Conservation (phyloP, 2,888 invertebrate species). For the Galeruca laticollis region DNA sequence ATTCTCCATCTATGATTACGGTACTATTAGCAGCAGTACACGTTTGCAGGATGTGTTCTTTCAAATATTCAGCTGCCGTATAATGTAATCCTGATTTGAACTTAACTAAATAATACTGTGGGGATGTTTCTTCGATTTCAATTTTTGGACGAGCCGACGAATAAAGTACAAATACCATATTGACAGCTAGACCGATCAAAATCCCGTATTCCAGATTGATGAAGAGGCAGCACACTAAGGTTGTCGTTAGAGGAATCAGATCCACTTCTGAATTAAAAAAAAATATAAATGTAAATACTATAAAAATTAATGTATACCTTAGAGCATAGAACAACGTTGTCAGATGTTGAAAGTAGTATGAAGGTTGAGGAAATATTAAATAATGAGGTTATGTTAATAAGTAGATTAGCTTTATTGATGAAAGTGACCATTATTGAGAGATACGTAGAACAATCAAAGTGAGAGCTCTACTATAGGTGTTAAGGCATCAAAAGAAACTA, state of each 20-base stretch:
- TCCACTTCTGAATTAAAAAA: conserved; percentile 69
- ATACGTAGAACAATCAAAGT: too few species aligned
- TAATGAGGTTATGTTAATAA: background rate
- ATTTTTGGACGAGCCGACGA: conserved; percentile 68
- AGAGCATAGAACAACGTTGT: too few species aligned
- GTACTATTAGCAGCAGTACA: conserved; percentile 52
- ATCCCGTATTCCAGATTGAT: conserved; percentile 77
- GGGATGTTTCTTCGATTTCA: conserved; percentile 58
- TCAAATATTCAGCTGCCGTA: conserved; percentile 84
- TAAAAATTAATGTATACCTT: too few species aligned
- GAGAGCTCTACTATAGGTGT: too few species aligned
- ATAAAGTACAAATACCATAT: conserved; percentile 69
- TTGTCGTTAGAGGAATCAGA: conserved; percentile 70
- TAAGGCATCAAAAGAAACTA: too few species aligned
- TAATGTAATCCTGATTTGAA: conserved; percentile 81
- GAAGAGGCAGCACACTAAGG: conserved; percentile 72
- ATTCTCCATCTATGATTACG: conserved; percentile 69
- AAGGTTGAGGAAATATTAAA: background rate
- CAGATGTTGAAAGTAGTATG: background rate
- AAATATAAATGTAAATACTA: background rate
- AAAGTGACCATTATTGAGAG: too few species aligned
- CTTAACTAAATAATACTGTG: conserved; percentile 71
- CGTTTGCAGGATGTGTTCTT: conserved; percentile 65
- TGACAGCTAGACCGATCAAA: conserved; percentile 70
- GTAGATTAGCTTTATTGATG: too few species aligned